Percentiles rank a stretch among this genome's conserved stretches.
phyloP scores from a whole-genome alignment of 2,113 vertebrate genomes.

The Enhydra lutris region DNA sequence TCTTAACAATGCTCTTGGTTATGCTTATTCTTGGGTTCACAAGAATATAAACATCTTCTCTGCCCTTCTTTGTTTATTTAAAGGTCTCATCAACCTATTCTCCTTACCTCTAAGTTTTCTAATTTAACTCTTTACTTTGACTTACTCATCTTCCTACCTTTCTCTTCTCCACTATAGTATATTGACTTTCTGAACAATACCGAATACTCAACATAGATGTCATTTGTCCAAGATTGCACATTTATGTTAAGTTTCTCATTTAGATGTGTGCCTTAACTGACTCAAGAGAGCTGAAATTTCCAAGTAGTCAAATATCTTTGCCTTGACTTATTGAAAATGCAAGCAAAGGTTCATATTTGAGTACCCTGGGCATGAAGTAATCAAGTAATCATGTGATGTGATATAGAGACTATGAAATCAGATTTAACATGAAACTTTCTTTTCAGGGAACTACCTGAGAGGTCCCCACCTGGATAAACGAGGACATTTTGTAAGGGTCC shows the following conservation, averaged over 20 bases:
- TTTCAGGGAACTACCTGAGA: background rate
- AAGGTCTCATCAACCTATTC: background rate
- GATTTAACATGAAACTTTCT: slow-evolving; percentile 7
- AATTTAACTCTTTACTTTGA: slow-evolving; percentile 4
- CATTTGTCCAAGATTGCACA: background rate
- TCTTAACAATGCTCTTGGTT: background rate
- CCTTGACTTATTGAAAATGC: slow-evolving; percentile 37
- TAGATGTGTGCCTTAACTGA: background rate
- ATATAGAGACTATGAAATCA: background rate
- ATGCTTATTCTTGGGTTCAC: slow-evolving; percentile 8
- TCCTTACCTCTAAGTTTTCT: background rate
- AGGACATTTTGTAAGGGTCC: background rate
- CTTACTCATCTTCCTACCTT: background rate
- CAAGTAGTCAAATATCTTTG: background rate
- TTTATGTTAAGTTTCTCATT: slow-evolving; percentile 5
- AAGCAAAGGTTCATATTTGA: background rate
- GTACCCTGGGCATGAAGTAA: background rate
- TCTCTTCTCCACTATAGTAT: background rate
- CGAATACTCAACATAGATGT: background rate
- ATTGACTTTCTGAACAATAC: background rate
- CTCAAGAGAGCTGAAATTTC: background rate
- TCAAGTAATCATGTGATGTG: background rate
- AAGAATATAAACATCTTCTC: slow-evolving; percentile 9
- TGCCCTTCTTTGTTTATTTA: background rate
- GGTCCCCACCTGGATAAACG: background rate